Conservation (phyloP, 2,888 invertebrate species). For the Hemicrepidius hirtus region DNA sequence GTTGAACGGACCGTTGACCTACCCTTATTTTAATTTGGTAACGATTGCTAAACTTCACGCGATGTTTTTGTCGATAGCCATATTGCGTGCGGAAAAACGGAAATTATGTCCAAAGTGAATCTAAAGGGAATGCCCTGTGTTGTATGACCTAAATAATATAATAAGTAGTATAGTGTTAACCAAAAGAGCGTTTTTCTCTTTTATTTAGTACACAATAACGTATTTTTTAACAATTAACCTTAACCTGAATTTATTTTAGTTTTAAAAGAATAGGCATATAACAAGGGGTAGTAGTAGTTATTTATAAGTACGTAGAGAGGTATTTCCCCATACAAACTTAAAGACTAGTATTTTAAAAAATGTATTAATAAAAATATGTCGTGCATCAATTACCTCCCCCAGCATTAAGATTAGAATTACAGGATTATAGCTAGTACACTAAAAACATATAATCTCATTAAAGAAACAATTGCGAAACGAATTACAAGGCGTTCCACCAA, state of each 20-base stretch:
- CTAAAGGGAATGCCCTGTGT: constrained; percentile 39
- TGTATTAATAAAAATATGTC: constrained; percentile 17
- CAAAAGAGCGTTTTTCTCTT: neutral
- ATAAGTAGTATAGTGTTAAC: constrained; percentile 9
- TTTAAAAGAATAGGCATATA: neutral
- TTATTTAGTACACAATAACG: neutral
- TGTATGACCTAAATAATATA: constrained; percentile 43
- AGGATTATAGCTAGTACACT: neutral
- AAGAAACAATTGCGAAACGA: neutral
- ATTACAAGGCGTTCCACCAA: neutral
- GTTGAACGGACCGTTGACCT: constrained; percentile 37
- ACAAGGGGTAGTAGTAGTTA: neutral
- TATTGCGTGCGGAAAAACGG: constrained; percentile 45
- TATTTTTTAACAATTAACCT: neutral
- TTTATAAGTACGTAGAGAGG: neutral
- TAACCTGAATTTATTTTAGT: too few species aligned
- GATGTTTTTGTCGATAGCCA: constrained; percentile 40
- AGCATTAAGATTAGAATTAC: neutral
- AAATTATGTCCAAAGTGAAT: constrained; percentile 40
- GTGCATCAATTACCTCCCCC: constrained; percentile 7
- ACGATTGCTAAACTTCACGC: constrained; percentile 46
- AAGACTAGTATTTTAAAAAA: neutral
- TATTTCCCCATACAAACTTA: neutral
- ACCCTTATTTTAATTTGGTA: constrained; percentile 35
- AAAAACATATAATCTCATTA: constrained; percentile 1